Evolutionary conservation across 1,140 invertebrate species (phyloP).

Genomic region (Drosophila repleta): DNA sequence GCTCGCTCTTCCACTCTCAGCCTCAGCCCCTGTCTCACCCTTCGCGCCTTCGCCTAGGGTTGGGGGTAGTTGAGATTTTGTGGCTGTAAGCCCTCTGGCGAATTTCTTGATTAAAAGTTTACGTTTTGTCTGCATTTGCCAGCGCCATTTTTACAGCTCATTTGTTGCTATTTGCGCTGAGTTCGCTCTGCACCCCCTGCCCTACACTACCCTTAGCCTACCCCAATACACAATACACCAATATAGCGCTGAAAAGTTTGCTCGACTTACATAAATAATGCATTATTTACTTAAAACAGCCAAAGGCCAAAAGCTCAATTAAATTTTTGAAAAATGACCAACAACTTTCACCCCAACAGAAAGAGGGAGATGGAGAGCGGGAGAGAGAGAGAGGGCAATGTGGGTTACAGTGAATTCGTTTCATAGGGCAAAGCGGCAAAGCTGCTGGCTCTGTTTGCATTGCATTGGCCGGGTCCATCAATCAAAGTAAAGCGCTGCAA

Average conservation of each 20-base stretch:
- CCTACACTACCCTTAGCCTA: not conserved
- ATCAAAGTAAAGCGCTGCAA: slow-evolving; percentile 53
- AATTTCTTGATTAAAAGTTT: slow-evolving; percentile 72
- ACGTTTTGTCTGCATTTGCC: slow-evolving; percentile 45
- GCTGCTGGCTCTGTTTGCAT: not conserved
- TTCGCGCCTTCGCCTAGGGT: not conserved
- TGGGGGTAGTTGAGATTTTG: slow-evolving; percentile 26
- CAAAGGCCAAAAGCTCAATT: slow-evolving; percentile 68
- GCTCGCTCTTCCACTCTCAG: slow-evolving; percentile 19
- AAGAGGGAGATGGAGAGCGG: not conserved
- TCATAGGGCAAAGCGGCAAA: not conserved
- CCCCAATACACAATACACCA: not conserved
- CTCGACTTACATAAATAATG: slow-evolving; percentile 66
- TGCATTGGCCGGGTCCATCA: slow-evolving; percentile 56
- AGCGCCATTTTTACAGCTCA: slow-evolving; percentile 68
- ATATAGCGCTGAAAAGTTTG: slow-evolving; percentile 9
- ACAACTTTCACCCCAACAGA: slow-evolving; percentile 12
- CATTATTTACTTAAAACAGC: slow-evolving; percentile 76
- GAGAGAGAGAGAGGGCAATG: not conserved
- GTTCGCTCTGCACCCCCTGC: not conserved
- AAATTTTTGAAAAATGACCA: slow-evolving; percentile 73
- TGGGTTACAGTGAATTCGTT: not conserved
- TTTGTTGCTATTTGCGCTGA: slow-evolving; percentile 59
- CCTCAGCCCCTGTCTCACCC: too few relatives aligned
- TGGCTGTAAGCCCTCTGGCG: slow-evolving; percentile 35